Evolutionary conservation across 2,888 invertebrate species (phyloP).

Genomic region (Mimachlamys varia): DNA sequence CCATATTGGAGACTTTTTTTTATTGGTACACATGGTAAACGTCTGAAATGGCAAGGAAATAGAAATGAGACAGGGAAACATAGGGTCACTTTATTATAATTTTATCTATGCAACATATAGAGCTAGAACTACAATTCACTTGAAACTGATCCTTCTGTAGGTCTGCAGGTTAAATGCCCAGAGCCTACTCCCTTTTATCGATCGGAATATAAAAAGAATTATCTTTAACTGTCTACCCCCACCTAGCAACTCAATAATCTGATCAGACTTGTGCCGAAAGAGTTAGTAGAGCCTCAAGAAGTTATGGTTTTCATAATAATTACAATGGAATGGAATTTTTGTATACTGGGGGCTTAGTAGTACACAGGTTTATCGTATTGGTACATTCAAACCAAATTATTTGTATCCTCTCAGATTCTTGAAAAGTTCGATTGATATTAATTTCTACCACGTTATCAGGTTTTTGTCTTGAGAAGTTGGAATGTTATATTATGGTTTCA

Average conservation of each 20-base stretch:
- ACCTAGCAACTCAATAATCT: constrained; percentile 9
- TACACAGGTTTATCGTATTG: too few relatives aligned
- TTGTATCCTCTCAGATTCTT: not conserved
- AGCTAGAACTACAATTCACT: not conserved
- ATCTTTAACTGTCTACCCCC: not conserved
- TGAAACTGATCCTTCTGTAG: not conserved
- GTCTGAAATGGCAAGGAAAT: too few relatives aligned
- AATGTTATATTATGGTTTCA: too few relatives aligned
- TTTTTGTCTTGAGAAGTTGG: too few relatives aligned
- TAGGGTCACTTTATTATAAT: too few relatives aligned
- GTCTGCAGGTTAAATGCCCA: not conserved
- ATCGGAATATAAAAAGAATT: constrained; percentile 28
- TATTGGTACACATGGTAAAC: too few relatives aligned
- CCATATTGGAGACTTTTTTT: too few relatives aligned
- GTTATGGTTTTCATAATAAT: not conserved
- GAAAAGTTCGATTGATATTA: not conserved
- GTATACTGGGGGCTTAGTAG: too few relatives aligned
- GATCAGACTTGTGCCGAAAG: not conserved
- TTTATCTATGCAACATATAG: not conserved
- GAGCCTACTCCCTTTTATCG: not conserved
- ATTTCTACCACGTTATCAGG: too few relatives aligned
- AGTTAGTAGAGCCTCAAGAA: not conserved
- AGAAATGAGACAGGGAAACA: too few relatives aligned
- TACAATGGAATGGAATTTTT: not conserved
- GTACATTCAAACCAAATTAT: too few relatives aligned